Percentiles rank a stretch among this genome's conserved stretches.
These are phyloP conservation scores for Falco concolor DNA, from an alignment of 2,797 vertebrate species.

Conservation along the genomic window DNA sequence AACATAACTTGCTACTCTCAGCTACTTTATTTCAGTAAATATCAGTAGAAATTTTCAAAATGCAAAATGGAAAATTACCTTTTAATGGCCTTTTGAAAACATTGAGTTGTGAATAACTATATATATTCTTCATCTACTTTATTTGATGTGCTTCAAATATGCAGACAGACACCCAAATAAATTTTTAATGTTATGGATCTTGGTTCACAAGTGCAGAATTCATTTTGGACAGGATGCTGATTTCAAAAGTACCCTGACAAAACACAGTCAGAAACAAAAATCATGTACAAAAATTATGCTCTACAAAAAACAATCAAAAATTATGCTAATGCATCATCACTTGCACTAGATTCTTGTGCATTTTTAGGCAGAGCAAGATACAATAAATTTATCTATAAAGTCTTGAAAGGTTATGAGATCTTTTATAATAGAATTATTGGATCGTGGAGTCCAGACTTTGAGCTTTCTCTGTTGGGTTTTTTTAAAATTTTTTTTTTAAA, in stretches of 20 bases:
- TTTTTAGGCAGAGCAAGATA: not conserved
- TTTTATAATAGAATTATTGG: not conserved
- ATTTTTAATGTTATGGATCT: not conserved
- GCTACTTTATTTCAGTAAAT: not conserved
- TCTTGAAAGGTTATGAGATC: not conserved
- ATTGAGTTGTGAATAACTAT: not conserved
- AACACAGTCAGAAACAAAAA: not conserved
- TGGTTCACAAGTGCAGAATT: not conserved
- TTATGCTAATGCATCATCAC: not conserved
- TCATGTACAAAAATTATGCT: not conserved
- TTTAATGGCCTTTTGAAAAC: not conserved
- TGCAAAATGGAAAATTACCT: not conserved
- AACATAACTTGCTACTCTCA: not conserved
- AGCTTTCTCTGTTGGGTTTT: not conserved
- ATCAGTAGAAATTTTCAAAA: not conserved
- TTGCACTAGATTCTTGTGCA: not conserved
- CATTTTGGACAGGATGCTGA: not conserved
- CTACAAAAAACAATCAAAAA: not conserved
- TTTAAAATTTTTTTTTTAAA: not conserved
- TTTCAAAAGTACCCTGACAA: not conserved
- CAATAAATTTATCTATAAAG: not conserved
- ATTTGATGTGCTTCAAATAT: not conserved
- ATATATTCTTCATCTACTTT: not conserved
- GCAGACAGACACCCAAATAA: not conserved
- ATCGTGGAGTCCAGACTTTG: not conserved